Percentiles rank a stretch among this genome's conserved stretches.
Evolutionary conservation across 2,888 invertebrate species (phyloP).

Genomic region (Heliconius aoede): DNA sequence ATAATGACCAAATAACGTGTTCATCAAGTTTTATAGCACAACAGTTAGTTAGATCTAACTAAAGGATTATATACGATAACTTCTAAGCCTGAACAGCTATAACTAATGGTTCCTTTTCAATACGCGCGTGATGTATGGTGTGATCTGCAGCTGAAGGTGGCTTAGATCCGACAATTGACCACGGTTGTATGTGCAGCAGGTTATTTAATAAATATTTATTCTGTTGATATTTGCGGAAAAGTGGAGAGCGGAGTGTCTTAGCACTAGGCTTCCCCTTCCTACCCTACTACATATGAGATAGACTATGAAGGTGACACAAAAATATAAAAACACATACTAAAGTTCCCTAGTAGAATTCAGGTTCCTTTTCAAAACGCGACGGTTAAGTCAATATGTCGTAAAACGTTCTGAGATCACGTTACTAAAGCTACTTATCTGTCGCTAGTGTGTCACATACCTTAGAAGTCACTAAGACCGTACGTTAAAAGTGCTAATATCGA

Average conservation of each 20-base stretch:
- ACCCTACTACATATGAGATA: background rate
- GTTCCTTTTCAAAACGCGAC: too few species aligned
- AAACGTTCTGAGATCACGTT: background rate
- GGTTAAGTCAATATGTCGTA: too few species aligned
- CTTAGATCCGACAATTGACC: background rate
- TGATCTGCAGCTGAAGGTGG: conserved; percentile 38
- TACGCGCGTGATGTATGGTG: conserved; percentile 42
- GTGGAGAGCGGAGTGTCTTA: background rate
- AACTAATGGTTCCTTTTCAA: conserved; percentile 21
- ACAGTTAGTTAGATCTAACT: background rate
- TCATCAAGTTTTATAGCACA: background rate
- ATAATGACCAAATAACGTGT: background rate
- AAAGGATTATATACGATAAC: background rate
- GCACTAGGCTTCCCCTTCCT: background rate
- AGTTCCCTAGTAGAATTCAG: too few species aligned
- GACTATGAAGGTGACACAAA: background rate
- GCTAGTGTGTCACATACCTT: conserved; percentile 19
- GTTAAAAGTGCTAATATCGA: conserved; percentile 39
- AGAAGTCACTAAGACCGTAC: conserved; percentile 31
- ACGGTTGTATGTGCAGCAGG: background rate
- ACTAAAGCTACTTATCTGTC: background rate
- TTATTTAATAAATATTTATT: background rate
- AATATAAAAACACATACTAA: too few species aligned
- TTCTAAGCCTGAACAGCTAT: background rate
- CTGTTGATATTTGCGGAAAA: background rate